Conservation (phyloP, 2,113 vertebrate species). For the Tetrao urogallus region DNA sequence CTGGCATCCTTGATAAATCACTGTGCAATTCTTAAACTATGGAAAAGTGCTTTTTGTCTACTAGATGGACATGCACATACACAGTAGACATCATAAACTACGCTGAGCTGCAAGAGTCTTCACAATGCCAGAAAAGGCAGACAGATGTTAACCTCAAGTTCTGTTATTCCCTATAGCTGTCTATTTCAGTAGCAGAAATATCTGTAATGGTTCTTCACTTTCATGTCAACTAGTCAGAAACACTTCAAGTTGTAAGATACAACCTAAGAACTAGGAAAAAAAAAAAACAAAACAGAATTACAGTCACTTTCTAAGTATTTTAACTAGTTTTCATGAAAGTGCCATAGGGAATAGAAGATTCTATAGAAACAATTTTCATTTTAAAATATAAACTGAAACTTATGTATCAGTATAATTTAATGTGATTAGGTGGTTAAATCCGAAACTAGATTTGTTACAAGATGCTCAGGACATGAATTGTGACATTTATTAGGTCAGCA, state of each 20-base stretch:
- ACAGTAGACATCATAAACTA: background rate
- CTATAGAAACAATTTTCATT: background rate
- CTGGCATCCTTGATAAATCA: background rate
- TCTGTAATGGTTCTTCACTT: background rate
- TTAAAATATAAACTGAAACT: background rate
- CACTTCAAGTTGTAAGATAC: background rate
- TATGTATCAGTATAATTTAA: background rate
- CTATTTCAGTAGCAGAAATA: background rate
- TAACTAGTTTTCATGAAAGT: background rate
- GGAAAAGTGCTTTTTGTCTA: background rate
- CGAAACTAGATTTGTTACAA: background rate
- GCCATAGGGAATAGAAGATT: background rate
- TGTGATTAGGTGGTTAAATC: background rate
- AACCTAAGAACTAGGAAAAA: background rate
- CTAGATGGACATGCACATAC: background rate
- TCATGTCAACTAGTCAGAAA: background rate
- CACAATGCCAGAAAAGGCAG: background rate
- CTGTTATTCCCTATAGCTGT: background rate
- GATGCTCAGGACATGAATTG: background rate
- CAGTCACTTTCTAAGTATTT: background rate
- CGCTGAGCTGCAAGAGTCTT: background rate
- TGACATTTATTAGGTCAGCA: background rate
- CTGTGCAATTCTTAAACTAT: background rate
- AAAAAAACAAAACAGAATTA: background rate
- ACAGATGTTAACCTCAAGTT: background rate